Evolutionary conservation across 1,140 invertebrate species (phyloP).

Genomic region (Drosophila saltans): DNA sequence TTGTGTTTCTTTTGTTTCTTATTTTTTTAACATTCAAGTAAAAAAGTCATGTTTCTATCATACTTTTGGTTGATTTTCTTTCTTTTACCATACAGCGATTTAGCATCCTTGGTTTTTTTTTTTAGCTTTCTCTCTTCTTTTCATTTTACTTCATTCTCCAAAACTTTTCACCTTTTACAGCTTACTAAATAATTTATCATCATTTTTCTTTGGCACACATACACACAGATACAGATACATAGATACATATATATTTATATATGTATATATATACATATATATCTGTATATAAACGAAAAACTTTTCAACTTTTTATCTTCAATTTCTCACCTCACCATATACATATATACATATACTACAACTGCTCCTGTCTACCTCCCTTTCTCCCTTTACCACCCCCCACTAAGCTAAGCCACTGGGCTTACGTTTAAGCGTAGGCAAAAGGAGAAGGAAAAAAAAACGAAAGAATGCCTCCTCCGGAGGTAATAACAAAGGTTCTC

Average conservation of each 20-base stretch:
- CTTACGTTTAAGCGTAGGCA: conserved; percentile 33
- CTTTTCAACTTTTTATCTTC: conserved; percentile 20
- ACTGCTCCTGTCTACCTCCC: not conserved
- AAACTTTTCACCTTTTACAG: not conserved
- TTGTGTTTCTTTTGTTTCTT: not conserved
- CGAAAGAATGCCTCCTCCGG: conserved; percentile 46
- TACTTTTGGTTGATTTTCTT: not conserved
- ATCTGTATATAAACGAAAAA: conserved; percentile 1
- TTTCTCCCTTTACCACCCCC: conserved; percentile 17
- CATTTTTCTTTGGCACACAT: conserved; percentile 5
- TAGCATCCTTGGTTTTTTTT: not conserved
- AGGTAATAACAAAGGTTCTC: conserved; percentile 60
- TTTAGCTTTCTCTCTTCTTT: conserved; percentile 29
- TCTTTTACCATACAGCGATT: not conserved
- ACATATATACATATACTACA: too few relatives aligned
- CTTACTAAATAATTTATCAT: conserved; percentile 23
- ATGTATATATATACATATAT: not conserved
- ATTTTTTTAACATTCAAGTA: not conserved
- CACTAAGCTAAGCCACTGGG: conserved; percentile 58
- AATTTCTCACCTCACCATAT: conserved; percentile 16
- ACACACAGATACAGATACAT: not conserved
- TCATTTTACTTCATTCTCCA: not conserved
- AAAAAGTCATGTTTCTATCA: conserved; percentile 9
- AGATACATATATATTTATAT: too few relatives aligned
- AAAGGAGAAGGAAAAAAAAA: conserved; percentile 26